Percentiles rank a stretch among this genome's conserved stretches.
Evolutionary conservation across 2,113 vertebrate genomes (phyloP).

Genomic region (Megaceryle maxima): DNA sequence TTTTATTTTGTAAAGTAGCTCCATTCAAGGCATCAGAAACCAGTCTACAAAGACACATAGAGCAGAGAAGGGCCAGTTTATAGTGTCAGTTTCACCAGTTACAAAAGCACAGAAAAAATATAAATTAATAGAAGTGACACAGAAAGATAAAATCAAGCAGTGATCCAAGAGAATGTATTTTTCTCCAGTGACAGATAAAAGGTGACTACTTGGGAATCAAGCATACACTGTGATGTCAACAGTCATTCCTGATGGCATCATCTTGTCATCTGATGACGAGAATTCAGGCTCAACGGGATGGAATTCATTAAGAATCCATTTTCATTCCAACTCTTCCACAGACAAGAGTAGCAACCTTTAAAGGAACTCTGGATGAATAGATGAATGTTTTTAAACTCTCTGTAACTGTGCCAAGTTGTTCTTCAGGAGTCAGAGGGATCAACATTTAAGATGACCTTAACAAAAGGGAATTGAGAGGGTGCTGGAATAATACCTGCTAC

Average conservation of each 20-base stretch:
- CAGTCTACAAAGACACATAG: neutral
- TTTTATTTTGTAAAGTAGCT: neutral
- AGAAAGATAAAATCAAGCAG: neutral
- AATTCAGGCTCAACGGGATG: neutral
- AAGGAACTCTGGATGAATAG: neutral
- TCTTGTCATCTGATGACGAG: neutral
- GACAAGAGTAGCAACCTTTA: neutral
- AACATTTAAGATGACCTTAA: neutral
- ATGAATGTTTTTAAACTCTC: neutral
- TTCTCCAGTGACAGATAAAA: neutral
- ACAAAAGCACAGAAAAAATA: neutral
- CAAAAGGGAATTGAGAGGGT: neutral
- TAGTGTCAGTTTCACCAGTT: neutral
- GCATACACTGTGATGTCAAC: fast-evolving
- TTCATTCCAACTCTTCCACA: neutral
- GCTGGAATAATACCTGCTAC: neutral
- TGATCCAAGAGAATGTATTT: neutral
- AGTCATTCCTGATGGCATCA: neutral
- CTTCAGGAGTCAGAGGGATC: neutral
- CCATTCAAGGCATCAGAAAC: neutral
- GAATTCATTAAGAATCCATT: neutral
- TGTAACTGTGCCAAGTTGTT: neutral
- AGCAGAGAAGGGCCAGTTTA: neutral
- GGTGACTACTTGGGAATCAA: neutral
- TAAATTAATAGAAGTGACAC: neutral